Conservation (phyloP, 2,797 vertebrate genomes). For the Peromyscus nudipes region DNA sequence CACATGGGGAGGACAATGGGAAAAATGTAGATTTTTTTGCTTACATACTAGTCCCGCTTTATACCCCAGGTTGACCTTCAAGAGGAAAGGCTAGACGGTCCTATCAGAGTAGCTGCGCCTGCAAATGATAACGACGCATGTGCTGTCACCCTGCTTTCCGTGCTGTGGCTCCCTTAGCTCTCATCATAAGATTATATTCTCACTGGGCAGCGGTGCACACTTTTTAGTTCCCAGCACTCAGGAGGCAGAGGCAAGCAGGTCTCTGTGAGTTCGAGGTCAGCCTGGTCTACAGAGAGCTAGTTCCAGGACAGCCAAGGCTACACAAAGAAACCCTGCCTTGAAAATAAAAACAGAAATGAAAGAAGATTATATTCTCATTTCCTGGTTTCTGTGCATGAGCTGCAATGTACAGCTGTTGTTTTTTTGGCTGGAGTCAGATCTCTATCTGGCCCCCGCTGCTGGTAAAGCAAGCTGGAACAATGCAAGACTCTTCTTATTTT, state of each 20-base stretch:
- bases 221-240: background rate
- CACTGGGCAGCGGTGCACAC: background rate
- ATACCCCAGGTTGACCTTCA: background rate
- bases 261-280: background rate
- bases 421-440: background rate
- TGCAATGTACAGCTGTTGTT: background rate
- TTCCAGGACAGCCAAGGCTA: background rate
- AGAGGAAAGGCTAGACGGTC: background rate
- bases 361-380: background rate
- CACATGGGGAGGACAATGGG: background rate
- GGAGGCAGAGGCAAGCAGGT: background rate
- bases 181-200: background rate
- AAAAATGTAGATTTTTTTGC: background rate
- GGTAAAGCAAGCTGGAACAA: background rate
- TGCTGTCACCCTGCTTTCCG: background rate
- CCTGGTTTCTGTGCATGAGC: background rate
- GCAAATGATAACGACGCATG: background rate
- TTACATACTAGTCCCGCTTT: background rate
- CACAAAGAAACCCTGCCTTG: background rate
- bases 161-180: background rate
- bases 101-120: background rate
- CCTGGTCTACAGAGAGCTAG: background rate
- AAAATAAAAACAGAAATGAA: background rate
- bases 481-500: background rate
- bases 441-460: background rate